Evolutionary conservation across 2,888 invertebrate species (phyloP).

Genomic region (Eurois occulta): DNA sequence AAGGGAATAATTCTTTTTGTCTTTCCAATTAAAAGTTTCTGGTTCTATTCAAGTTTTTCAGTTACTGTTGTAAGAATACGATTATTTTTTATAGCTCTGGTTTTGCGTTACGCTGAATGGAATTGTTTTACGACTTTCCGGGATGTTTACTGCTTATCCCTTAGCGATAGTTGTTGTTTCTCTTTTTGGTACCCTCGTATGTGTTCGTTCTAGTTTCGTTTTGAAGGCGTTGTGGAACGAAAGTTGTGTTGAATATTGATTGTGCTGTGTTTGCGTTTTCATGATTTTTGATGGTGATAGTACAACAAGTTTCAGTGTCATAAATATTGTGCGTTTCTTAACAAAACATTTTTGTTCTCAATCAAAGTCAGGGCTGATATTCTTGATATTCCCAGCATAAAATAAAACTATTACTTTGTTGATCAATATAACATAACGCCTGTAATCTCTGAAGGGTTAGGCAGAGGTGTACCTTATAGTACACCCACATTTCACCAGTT

Average conservation of each 20-base stretch:
- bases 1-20: constrained; percentile 34
- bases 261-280: constrained; percentile 6
- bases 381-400: not conserved
- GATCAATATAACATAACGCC: not conserved
- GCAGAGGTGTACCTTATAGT: too few species aligned
- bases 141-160: constrained; percentile 56
- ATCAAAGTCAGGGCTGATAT: not conserved
- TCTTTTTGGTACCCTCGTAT: constrained; percentile 17
- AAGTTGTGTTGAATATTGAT: constrained; percentile 43
- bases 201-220: constrained; percentile 26
- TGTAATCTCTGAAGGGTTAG: too few species aligned
- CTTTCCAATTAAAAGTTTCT: constrained; percentile 69
- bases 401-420: not conserved
- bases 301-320: not conserved
- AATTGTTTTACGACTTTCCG: constrained; percentile 61
- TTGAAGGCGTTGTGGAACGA: constrained; percentile 2
- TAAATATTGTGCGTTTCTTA: not conserved
- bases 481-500: too few species aligned
- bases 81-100: constrained; percentile 58
- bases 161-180: constrained; percentile 49
- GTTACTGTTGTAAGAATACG: constrained; percentile 39
- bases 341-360: not conserved
- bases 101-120: constrained; percentile 53
- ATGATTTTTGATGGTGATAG: not conserved
- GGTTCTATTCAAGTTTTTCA: constrained; percentile 48